Evolutionary conservation across 2,113 vertebrate genomes (phyloP), one percentile per base, ranked within the genome.

Genomic region (Sporophila hypoxantha): DNA sequence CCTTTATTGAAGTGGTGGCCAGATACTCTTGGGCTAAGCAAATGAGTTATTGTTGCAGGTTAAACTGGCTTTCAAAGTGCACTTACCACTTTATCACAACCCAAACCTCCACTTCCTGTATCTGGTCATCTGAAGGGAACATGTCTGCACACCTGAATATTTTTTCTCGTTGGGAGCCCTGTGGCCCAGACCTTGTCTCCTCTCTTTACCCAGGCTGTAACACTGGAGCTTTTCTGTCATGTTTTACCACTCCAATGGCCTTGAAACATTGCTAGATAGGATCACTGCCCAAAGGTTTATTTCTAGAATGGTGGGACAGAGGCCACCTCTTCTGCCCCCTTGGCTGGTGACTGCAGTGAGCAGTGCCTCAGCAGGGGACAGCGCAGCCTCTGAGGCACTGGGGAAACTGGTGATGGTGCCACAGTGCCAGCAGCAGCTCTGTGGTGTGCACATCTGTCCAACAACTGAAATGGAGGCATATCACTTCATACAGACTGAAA

Each of bases 351-450:
- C 36, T 39, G 36, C 27, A 49, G 30, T 13, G 19, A 81, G 29
- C 32, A 53, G 55, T n/a, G 30, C 29, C 34, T 62, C 39, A 42
- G 1, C 0, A 0, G 8, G 29, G 11, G 7, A 36, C 5, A 37
- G 13, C 0, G 0, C 23, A 78, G 61, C 19, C 37, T 49, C 30
- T 0, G 2, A 13, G 59, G 27, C 36, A 16, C 12, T 15, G 18
- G 23, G 14, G 27, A 61, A 79, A 26, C 16, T n/a, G 34, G 19
- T 27, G 37, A 32, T 5, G 2, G 32, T 50, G 41, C 42, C 47
- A 50, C 1, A 2, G n/a, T 25, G 50, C 17, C 41, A 88, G 70
- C 37, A 84, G 27, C 37, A 53, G 14, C 21, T 66, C 76, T 67
- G 19, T 21, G 11, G 18, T 30, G 14, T 27, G 26, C 6, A 2